These are phyloP conservation scores for Epinotia nisella DNA, from an alignment of 2,888 invertebrate genomes.

Conservation along the genomic window DNA sequence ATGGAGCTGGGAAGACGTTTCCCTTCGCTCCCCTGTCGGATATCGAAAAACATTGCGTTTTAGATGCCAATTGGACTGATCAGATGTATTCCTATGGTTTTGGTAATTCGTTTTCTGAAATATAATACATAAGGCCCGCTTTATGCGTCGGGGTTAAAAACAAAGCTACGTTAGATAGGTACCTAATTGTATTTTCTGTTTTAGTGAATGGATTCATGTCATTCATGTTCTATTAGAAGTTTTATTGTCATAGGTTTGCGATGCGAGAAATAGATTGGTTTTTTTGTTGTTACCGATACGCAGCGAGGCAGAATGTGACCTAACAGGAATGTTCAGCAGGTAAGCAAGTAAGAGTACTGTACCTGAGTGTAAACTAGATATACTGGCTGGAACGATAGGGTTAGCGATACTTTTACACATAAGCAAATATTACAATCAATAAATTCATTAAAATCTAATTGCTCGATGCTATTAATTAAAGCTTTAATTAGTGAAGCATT, in stretches of 20 bases:
- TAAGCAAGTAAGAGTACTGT: conserved; percentile 60
- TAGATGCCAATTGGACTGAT: conserved; percentile 12
- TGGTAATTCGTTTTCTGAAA: not conserved
- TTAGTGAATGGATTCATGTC: not conserved
- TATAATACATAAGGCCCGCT: not conserved
- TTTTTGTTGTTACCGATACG: conserved; percentile 37
- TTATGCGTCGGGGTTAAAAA: not conserved
- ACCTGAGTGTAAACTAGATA: conserved; percentile 71
- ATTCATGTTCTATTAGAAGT: not conserved
- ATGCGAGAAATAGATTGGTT: conserved; percentile 8
- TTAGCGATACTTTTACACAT: conserved; percentile 12
- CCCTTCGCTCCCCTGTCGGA: conserved; percentile 15
- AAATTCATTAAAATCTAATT: conserved; percentile 1
- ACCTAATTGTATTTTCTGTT: no score
- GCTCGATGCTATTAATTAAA: not conserved
- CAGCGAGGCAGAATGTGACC: conserved; percentile 56
- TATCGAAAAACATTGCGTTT: conserved; percentile 23
- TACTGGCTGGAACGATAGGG: conserved; percentile 57
- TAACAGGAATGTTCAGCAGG: conserved; percentile 71
- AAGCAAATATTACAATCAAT: not conserved
- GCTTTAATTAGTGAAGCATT: conserved; percentile 4
- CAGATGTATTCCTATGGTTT: conserved; percentile 2
- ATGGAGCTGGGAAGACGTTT: conserved; percentile 3
- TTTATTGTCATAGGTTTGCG: not conserved
- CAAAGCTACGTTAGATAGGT: not conserved